Conservation (phyloP, 2,113 vertebrate genomes). For the Oncorhynchus clarkii region DNA sequence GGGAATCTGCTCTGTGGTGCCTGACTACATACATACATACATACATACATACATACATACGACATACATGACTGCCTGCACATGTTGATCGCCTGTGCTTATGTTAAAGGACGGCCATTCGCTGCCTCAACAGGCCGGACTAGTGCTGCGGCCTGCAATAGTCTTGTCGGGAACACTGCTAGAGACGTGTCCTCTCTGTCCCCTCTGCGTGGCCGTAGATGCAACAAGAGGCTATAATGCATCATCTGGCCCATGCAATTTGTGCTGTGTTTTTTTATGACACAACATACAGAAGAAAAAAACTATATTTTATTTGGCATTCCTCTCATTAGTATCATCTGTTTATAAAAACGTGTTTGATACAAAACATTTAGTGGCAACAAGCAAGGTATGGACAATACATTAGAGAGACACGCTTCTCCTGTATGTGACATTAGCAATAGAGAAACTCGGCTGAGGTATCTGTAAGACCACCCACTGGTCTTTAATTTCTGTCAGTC, state of each 20-base stretch:
- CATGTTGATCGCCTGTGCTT: conserved; percentile 3
- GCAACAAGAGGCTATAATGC: no score
- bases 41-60: no score
- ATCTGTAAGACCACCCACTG: no score
- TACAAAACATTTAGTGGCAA: conserved; percentile 44
- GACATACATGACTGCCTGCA: neutral
- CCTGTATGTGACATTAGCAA: neutral
- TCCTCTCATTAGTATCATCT: conserved; percentile 27
- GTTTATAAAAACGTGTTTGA: conserved; percentile 51
- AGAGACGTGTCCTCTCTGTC: neutral
- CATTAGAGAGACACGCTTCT: neutral
- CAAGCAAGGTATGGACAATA: no score
- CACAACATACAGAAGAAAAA: neutral
- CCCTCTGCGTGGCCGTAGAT: neutral
- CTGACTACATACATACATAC: no score
- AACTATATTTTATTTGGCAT: conserved; percentile 48
- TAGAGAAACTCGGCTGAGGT: neutral
- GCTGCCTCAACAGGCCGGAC: neutral
- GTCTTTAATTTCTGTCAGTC: no score
- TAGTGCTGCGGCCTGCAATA: neutral
- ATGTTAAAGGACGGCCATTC: neutral
- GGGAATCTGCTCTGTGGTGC: no score
- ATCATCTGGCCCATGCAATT: no score
- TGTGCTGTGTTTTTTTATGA: neutral
- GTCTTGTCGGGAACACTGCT: neutral